Percentiles rank a stretch among this genome's conserved stretches.
These are phyloP conservation scores for Sitobion miscanthi DNA, from an alignment of 1,140 invertebrate genomes.

Conservation along the genomic window DNA sequence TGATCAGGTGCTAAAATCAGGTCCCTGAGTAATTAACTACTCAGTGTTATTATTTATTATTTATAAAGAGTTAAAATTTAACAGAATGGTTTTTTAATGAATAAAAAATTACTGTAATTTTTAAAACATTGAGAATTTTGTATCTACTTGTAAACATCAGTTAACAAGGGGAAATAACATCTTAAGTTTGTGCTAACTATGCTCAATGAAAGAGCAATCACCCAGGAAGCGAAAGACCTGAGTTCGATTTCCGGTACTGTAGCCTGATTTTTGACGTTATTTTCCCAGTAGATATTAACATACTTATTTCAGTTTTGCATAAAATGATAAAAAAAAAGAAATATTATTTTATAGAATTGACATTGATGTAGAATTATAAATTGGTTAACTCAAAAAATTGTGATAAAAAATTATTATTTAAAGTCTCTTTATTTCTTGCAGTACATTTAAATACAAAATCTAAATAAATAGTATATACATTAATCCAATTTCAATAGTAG, in stretches of 20 bases:
- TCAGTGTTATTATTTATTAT: background rate
- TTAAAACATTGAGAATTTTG: background rate
- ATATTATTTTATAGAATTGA: background rate
- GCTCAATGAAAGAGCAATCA: too few relatives aligned
- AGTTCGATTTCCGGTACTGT: too few relatives aligned
- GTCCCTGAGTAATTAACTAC: background rate
- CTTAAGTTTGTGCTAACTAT: too few relatives aligned
- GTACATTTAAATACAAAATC: conserved; percentile 8
- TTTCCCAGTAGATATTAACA: too few relatives aligned
- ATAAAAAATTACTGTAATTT: background rate
- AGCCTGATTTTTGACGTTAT: too few relatives aligned
- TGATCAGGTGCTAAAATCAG: background rate
- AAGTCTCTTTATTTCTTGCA: background rate
- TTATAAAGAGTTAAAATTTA: background rate
- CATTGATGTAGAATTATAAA: background rate
- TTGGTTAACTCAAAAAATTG: background rate
- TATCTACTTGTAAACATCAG: too few relatives aligned
- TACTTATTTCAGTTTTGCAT: background rate
- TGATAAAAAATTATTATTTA: background rate
- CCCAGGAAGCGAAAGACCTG: too few relatives aligned
- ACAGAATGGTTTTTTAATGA: background rate
- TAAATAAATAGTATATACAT: background rate
- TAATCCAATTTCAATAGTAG: background rate
- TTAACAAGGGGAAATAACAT: too few relatives aligned
- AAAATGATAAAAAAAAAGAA: background rate